Base-by-base conservation (phyloP, 2,797 vertebrate species). In the Eulemur albifrons region DNA sequence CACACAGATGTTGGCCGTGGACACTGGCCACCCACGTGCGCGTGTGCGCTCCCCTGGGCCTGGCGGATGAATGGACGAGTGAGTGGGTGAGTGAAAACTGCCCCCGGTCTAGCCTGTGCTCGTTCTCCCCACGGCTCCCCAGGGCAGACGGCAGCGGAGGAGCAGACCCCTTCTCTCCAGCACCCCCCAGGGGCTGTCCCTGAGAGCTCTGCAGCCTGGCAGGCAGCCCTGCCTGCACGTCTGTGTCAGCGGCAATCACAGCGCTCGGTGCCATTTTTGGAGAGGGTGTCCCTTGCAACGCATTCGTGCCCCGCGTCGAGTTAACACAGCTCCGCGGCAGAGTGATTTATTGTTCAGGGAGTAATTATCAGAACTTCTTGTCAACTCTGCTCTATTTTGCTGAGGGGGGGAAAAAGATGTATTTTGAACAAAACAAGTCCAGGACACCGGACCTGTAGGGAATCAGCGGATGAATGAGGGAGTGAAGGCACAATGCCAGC, bases 381-480 rank as follows among this genome's bases (percentile, higher is more conserved):
- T 95, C 96, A 97, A 89, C 17, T 63, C 80, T 79, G 59, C 96
- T 98, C 92, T 95, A 27, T 83, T 94, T 97, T 93, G 72, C 92
- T 93, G 70, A 95, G 50, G 40, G 30, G 11, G 11, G 1, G 75
- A 38, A 4, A 93, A 61, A 93, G 67, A 89, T 96, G 14, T 72
- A 67, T 90, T 94, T 96, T 81, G 91, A 96, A 93, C 75, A 93
- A 92, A 97, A 20, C 35, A 25, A 89, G 98, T 93, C 75, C 80
- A 96, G 90, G 73, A 95, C 61, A 79, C 67, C 77, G 94, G 35
- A 83, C 63, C 83, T 97, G 89, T 61, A 96, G 90, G 95, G 97
- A 98, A 97, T 93, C 95, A 95, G 63, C 95, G 87, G 93, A 95
- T 83, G 96, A 97, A 97, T 50, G 50, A 84, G 73, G 70, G 91